Evolutionary conservation across 2,113 vertebrate species (phyloP), one percentile per base, ranked within the genome.

Genomic region (Lepidothrix coronata): DNA sequence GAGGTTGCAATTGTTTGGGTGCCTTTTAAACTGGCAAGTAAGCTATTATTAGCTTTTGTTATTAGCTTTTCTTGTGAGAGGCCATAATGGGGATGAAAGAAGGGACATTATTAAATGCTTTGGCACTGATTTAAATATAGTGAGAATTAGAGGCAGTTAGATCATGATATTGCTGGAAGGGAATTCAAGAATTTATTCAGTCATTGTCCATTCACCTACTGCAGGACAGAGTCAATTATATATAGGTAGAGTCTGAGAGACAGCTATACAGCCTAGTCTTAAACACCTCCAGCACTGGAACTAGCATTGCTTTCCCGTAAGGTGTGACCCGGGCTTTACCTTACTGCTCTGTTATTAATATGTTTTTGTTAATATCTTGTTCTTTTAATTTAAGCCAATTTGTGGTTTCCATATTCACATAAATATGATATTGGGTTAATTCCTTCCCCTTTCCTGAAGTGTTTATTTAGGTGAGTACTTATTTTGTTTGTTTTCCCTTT

Each of bases 21-120:
- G 11, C 46, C 63, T 80, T 93, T 91, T 82, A 85, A 89, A 78
- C 16, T 58, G 11, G 11, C 33, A 82, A 87, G 75, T 41, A 63
- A 89, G 30, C n/a, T 97, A 92, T 94, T 95, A 97, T 94, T 96
- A 95, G 62, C 85, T 78, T 93, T 93, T 97, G 89, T 94, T 95
- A 96, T 94, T 95, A 95, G 57, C 74, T 75, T 92, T 93, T 72
- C 52, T 95, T 89, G 14, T 83, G 46, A 80, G 48, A 80, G 46
- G 67, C 93, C 43, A 85, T 85, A 70, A 73, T 20, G 22, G 37
- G 30, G 30, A 33, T 83, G 77, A 89, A 85, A 75, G 13, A 65
- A 35, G 6, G 8, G 37, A 23, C 11, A 24, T 63, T 88, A 88
- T 92, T 88, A 90, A 89, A 66, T 55, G 13, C 35, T 71, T 93